Percentiles rank a stretch among this genome's conserved stretches.
Conservation (phyloP, 2,888 invertebrate species). For the Pseudolycoriella hygida region DNA sequence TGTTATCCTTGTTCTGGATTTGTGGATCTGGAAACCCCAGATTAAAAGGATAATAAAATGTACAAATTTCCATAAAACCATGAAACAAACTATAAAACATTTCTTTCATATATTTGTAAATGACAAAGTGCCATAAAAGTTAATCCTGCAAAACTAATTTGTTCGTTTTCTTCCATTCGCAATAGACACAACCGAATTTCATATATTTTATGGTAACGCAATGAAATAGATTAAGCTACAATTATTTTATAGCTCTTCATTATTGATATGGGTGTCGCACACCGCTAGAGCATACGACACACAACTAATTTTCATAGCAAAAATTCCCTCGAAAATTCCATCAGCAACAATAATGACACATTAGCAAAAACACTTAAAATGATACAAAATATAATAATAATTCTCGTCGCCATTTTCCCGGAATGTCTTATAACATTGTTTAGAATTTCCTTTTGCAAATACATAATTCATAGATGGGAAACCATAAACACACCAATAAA, state of each 20-base stretch:
- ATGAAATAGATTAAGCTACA: conserved; percentile 1
- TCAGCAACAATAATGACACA: background rate
- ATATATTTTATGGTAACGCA: background rate
- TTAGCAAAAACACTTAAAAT: background rate
- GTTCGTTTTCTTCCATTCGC: too few relatives aligned
- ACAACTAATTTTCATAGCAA: too few relatives aligned
- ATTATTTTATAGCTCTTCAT: background rate
- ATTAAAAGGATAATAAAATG: too few relatives aligned
- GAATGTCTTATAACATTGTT: background rate
- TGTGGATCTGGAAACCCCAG: too few relatives aligned
- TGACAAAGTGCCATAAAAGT: background rate
- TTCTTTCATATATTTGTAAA: background rate
- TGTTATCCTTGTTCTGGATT: too few relatives aligned
- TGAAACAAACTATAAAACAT: too few relatives aligned
- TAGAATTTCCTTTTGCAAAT: background rate
- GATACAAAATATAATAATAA: too few relatives aligned
- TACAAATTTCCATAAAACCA: too few relatives aligned
- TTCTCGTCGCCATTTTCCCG: too few relatives aligned
- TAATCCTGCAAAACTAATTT: conserved; percentile 1
- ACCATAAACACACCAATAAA: conserved; percentile 1
- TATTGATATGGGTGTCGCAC: background rate
- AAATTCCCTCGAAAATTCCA: too few relatives aligned
- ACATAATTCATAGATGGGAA: too few relatives aligned
- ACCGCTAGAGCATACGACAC: background rate
- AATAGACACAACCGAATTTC: too few relatives aligned